phyloP scores from a whole-genome alignment of 2,888 invertebrate genomes.

The Exocentrus adspersus region DNA sequence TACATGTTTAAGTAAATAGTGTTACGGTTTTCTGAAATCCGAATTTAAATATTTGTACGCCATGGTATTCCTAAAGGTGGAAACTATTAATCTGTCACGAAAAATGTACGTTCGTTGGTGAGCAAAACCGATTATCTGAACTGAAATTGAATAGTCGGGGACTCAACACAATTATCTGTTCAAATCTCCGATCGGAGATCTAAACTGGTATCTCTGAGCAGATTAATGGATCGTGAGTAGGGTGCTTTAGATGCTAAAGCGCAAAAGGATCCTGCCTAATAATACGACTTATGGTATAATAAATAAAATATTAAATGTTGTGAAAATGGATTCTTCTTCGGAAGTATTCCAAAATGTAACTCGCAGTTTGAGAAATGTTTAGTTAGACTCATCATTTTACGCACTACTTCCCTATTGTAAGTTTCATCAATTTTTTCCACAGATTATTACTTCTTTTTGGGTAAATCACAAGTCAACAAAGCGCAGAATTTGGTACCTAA shows the following conservation, averaged over 20 bases:
- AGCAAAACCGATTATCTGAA: not conserved
- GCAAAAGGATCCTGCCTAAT: not conserved
- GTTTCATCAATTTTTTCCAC: too few species aligned
- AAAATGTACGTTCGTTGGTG: not conserved
- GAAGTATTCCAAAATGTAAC: not conserved
- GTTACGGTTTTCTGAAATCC: too few species aligned
- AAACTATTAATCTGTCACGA: not conserved
- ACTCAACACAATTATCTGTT: slow-evolving; percentile 1
- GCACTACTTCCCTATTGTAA: too few species aligned
- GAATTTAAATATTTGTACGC: not conserved
- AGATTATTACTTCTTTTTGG: too few species aligned
- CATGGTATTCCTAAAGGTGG: not conserved
- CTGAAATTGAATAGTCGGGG: not conserved
- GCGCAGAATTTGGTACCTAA: too few species aligned
- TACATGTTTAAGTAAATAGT: too few species aligned
- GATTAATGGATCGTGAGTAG: slow-evolving; percentile 1
- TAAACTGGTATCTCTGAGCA: not conserved
- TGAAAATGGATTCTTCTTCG: not conserved
- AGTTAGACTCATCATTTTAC: too few species aligned
- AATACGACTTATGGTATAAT: not conserved
- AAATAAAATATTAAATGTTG: not conserved
- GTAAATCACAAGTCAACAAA: too few species aligned
- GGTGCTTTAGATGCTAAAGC: not conserved
- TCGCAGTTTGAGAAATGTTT: too few species aligned
- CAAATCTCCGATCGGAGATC: slow-evolving; percentile 1